phyloP scores from a whole-genome alignment of 2,113 vertebrate genomes.

The Eolophus roseicapilla region DNA sequence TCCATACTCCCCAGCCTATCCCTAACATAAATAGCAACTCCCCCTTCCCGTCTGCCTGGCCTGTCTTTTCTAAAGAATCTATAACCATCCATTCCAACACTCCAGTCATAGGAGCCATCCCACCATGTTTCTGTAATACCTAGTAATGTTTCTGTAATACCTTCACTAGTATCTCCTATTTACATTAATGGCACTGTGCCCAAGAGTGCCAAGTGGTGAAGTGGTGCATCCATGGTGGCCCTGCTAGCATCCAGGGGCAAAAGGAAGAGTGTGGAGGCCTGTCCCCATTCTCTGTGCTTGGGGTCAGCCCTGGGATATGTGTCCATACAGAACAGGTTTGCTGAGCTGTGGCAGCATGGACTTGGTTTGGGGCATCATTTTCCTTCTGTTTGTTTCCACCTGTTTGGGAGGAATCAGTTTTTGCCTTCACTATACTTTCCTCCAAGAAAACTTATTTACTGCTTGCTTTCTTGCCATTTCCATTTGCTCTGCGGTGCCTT shows the following conservation, averaged over 20 bases:
- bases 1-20: too few species aligned
- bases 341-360: fast-evolving
- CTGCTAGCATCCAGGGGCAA: neutral
- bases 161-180: neutral
- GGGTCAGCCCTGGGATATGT: fast-evolving
- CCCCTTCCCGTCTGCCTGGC: too few species aligned
- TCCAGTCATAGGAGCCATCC: too few species aligned
- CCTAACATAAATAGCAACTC: too few species aligned
- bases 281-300: neutral
- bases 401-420: neutral
- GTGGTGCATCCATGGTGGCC: fast-evolving
- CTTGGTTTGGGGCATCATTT: neutral
- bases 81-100: too few species aligned
- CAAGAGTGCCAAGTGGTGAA: neutral
- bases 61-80: too few species aligned
- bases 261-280: neutral
- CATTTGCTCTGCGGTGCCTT: neutral
- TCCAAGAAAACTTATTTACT: neutral
- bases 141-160: too few species aligned
- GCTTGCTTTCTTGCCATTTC: neutral
- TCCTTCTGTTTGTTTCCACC: neutral
- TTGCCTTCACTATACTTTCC: neutral
- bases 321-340: neutral
- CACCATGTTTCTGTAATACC: too few species aligned
- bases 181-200: neutral